Evolutionary conservation across 2,113 vertebrate species (phyloP).

Genomic region (Oryzias curvinotus): DNA sequence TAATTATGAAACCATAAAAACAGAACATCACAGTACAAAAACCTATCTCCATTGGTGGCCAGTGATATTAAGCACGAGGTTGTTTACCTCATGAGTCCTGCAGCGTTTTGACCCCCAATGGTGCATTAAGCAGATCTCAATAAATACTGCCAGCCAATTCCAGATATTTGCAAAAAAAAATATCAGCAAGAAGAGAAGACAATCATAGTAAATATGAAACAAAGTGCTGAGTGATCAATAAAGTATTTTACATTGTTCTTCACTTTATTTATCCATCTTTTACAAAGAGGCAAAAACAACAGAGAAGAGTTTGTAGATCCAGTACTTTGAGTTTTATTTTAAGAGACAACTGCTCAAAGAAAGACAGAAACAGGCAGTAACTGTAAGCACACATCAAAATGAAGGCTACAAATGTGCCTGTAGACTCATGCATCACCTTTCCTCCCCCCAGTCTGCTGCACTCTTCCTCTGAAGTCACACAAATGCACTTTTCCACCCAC

Average conservation of each 20-base stretch:
- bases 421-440: background rate
- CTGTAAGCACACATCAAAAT: background rate
- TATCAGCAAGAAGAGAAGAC: too few relatives aligned
- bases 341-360: background rate
- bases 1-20: too few relatives aligned
- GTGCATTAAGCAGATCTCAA: too few relatives aligned
- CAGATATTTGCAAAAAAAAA: too few relatives aligned
- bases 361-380: background rate
- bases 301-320: background rate
- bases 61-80: too few relatives aligned
- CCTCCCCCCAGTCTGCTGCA: background rate
- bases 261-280: background rate
- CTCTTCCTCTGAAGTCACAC: slow-evolving; percentile 4
- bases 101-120: too few relatives aligned
- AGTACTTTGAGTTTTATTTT: background rate
- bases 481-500: slow-evolving; percentile 19
- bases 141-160: too few relatives aligned
- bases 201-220: slow-evolving; percentile 1
- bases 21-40: too few relatives aligned
- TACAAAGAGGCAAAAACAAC: background rate
- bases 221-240: background rate
- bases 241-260: background rate
- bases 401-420: slow-evolving; percentile 2
- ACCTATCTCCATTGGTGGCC: too few relatives aligned
- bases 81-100: too few relatives aligned